Conservation (phyloP, 2,113 vertebrate species). For the Serilophus lunatus region DNA sequence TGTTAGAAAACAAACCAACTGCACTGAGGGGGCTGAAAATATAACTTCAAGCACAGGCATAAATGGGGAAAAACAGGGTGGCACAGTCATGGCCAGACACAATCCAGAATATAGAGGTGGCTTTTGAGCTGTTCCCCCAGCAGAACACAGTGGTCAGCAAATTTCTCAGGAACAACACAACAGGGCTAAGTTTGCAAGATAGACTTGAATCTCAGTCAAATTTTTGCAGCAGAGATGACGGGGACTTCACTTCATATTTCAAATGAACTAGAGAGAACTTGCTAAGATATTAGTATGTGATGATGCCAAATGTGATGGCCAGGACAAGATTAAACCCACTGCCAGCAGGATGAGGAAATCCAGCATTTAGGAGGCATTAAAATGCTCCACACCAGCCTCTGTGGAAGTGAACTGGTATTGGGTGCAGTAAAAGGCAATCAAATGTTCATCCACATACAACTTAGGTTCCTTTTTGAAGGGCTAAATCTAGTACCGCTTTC, state of each 20-base stretch:
- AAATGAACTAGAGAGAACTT: neutral
- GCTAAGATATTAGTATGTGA: neutral
- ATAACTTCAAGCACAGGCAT: neutral
- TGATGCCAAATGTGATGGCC: neutral
- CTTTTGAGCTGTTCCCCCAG: neutral
- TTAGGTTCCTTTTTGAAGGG: neutral
- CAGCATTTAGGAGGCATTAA: neutral
- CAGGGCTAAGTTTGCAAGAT: neutral
- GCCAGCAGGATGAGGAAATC: neutral
- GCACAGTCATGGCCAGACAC: neutral
- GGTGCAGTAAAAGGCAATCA: neutral
- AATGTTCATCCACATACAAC: neutral
- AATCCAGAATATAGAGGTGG: neutral
- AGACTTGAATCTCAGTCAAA: neutral
- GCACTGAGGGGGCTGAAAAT: neutral
- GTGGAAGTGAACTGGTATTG: neutral
- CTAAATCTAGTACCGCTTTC: neutral
- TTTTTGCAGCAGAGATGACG: neutral
- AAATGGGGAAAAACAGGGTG: neutral
- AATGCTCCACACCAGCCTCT: neutral
- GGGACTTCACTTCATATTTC: neutral
- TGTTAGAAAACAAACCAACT: neutral
- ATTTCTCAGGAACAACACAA: neutral
- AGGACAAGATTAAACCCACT: neutral
- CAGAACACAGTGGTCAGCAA: neutral